phyloP scores from a whole-genome alignment of 2,888 invertebrate species.

The Pherbina coryleti region DNA sequence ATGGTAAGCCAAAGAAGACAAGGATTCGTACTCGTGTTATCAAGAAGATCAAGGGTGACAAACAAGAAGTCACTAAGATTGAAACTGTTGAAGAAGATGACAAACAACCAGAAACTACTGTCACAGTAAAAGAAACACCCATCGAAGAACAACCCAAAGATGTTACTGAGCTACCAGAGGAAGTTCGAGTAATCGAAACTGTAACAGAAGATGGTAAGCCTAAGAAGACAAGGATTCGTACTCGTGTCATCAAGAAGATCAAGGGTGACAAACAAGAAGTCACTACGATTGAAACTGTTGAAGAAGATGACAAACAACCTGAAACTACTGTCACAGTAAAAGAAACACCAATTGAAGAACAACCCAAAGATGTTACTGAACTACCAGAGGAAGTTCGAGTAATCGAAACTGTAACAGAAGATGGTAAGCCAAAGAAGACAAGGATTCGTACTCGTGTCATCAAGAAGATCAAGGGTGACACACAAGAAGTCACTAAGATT shows the following conservation, averaged over 20 bases:
- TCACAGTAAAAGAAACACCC: constrained; percentile 33
- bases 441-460: constrained; percentile 29
- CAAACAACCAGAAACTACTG: constrained; percentile 32
- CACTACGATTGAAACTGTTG: constrained; percentile 37
- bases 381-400: constrained; percentile 32
- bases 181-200: constrained; percentile 32
- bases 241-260: constrained; percentile 35
- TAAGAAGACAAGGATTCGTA: constrained; percentile 30
- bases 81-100: constrained; percentile 38
- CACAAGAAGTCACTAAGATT: constrained; percentile 34
- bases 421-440: constrained; percentile 31
- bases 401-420: constrained; percentile 28
- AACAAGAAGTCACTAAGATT: constrained; percentile 38
- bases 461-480: constrained; percentile 33
- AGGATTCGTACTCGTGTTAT: constrained; percentile 36
- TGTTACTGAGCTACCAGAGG: constrained; percentile 32
- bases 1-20: constrained; percentile 31
- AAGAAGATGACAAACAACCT: constrained; percentile 35
- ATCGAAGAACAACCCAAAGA: constrained; percentile 22
- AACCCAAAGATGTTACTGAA: constrained; percentile 12
- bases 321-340: constrained; percentile 33
- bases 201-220: constrained; percentile 33
- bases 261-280: constrained; percentile 36
- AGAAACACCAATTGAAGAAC: constrained; percentile 27
- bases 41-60: constrained; percentile 33